These are phyloP conservation scores for Amphimedon queenslandica DNA, from an alignment of 37 sponge, comb jelly and placozoan genomes.

Conservation along the genomic window DNA sequence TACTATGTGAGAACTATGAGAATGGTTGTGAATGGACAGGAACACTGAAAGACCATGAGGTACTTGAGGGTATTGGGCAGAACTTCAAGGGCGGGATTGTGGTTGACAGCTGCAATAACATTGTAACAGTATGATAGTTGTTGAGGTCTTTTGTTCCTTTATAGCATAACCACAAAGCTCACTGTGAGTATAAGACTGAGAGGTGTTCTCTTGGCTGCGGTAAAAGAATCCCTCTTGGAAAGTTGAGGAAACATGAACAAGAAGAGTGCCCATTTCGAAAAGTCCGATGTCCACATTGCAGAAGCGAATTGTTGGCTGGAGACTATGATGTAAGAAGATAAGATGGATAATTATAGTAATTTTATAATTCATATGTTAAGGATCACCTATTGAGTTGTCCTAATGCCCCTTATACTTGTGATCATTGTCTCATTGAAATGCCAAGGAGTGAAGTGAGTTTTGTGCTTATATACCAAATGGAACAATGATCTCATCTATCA, in stretches of 20 bases:
- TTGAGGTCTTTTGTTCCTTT: slow-evolving; percentile 15
- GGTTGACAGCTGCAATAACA: slow-evolving; percentile 9
- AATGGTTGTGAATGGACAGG: slow-evolving; percentile 68
- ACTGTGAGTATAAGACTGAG: slow-evolving; percentile 39
- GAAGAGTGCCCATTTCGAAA: slow-evolving; percentile 29
- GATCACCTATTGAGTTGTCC: slow-evolving; percentile 27
- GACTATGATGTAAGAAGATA: slow-evolving; percentile 21
- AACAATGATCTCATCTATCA: too few relatives aligned
- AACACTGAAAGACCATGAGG: slow-evolving; percentile 33
- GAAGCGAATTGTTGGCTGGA: background rate
- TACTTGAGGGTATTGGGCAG: too few relatives aligned
- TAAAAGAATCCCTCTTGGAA: background rate
- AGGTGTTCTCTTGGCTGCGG: slow-evolving; percentile 42
- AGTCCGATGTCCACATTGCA: slow-evolving; percentile 42
- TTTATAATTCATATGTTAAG: slow-evolving; percentile 14
- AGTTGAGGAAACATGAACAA: slow-evolving; percentile 23
- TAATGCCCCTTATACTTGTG: slow-evolving; percentile 14
- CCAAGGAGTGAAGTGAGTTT: slow-evolving; percentile 1
- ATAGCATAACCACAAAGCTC: background rate
- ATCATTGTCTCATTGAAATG: slow-evolving; percentile 12
- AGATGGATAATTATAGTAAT: background rate
- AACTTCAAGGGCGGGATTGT: too few relatives aligned
- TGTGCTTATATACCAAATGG: too few relatives aligned
- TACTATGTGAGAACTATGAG: slow-evolving; percentile 35
- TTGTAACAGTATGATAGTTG: too few relatives aligned